Evolutionary conservation across 2,797 vertebrate species (phyloP).

Genomic region (Brachymystax lenok): DNA sequence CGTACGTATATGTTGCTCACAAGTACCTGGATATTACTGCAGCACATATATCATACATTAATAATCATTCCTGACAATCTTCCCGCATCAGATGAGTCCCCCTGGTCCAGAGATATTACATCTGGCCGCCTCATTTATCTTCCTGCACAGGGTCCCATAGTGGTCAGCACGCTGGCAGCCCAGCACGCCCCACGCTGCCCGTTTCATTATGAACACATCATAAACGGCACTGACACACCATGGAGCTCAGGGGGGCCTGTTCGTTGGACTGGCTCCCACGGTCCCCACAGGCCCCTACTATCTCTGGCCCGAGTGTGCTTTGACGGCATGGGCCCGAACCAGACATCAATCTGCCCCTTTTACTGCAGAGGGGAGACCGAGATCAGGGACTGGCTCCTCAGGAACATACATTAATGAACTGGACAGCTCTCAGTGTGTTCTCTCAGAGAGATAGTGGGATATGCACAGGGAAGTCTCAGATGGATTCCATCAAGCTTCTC

Average conservation of each 20-base stretch:
- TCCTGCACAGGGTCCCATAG: conserved; percentile 77
- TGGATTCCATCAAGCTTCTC: neutral
- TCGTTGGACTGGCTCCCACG: conserved; percentile 31
- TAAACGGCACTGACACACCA: conserved; percentile 87
- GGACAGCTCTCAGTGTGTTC: neutral
- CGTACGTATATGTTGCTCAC: conserved; percentile 48
- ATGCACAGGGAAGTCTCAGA: neutral
- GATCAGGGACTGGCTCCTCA: neutral
- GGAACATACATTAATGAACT: neutral
- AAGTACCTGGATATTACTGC: conserved; percentile 77
- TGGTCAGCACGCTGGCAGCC: conserved; percentile 75
- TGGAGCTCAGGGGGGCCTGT: conserved; percentile 68
- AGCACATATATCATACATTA: conserved; percentile 85
- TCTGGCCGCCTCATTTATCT: conserved; percentile 89
- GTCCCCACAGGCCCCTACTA: conserved; percentile 5
- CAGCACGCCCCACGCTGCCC: conserved; percentile 59
- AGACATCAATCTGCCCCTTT: neutral
- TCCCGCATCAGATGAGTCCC: conserved; percentile 85
- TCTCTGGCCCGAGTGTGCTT: neutral
- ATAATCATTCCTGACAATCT: conserved; percentile 92
- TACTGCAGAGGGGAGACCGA: neutral
- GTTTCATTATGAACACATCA: conserved; percentile 90
- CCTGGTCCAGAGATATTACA: conserved; percentile 90
- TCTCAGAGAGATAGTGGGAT: neutral
- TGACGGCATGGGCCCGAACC: neutral